Conservation (phyloP, 2,888 invertebrate species). For the Abscondita cerata region DNA sequence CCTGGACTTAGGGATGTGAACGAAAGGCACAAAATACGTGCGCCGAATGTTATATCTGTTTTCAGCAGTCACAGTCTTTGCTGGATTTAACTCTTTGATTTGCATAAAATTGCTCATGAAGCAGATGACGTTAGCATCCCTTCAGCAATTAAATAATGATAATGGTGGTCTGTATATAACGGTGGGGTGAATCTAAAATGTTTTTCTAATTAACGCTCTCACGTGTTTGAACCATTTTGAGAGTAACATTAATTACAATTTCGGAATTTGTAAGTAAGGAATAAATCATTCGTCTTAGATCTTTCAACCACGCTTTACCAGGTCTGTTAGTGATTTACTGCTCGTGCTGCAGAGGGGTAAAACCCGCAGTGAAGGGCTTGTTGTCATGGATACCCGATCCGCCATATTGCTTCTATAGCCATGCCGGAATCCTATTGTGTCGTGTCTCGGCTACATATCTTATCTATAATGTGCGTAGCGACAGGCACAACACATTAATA, state of each 20-base stretch:
- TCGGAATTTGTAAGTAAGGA: conserved; percentile 30
- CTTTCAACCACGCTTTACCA: conserved; percentile 30
- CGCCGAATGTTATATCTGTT: conserved; percentile 45
- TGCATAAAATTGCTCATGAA: conserved; percentile 45
- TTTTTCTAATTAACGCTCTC: conserved; percentile 28
- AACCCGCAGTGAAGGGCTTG: conserved; percentile 52
- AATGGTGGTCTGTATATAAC: conserved; percentile 27
- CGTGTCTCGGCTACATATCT: conserved; percentile 48
- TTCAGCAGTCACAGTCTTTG: conserved; percentile 38
- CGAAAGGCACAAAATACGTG: conserved; percentile 50
- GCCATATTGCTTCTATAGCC: conserved; percentile 49
- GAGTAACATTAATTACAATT: conserved; percentile 30
- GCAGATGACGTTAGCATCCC: conserved; percentile 40
- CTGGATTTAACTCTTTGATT: conserved; percentile 42
- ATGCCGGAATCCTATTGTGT: conserved; percentile 43
- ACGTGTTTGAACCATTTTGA: conserved; percentile 27
- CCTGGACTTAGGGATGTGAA: conserved; percentile 44
- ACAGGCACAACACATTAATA: conserved; percentile 47
- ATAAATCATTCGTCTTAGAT: conserved; percentile 37
- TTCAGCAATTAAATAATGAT: conserved; percentile 32
- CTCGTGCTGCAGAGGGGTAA: conserved; percentile 45
- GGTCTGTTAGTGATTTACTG: conserved; percentile 43
- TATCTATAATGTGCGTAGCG: conserved; percentile 47
- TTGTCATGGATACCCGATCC: conserved; percentile 54
- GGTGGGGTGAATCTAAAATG: conserved; percentile 26